Evolutionary conservation across 2,888 invertebrate genomes (phyloP), one percentile per base, ranked within the genome.

Genomic region (Cantharis lateralis): DNA sequence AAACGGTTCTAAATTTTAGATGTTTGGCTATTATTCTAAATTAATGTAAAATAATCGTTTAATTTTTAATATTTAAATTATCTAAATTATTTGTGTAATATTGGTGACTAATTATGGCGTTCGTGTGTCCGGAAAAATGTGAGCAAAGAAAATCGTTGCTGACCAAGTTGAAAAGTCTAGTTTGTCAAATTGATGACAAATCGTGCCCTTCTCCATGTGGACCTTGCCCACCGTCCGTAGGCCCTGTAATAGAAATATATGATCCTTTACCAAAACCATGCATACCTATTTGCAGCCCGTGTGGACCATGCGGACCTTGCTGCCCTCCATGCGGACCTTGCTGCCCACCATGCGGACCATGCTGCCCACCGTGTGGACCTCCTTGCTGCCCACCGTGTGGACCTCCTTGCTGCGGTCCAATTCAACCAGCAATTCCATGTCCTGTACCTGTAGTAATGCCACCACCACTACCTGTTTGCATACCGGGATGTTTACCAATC

Each of bases 211-310:
- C 83, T 71, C 78, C 83, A 62, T 89, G 88, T 80, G 88, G 88
- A 77, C 89, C 89, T 1, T 87, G 90, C 26, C 75, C 80, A 16
- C 88, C 88, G 5, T 71, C 26, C 48, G 85, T 87, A 61, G 87
- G 81, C 82, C 84, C 80, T 87, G 75, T 88, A 88, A 81, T 91
- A 89, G 78, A 91, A 90, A 82, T 91, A 88, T 77, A 89, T 87
- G 88, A 91, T 90, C 87, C 89, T 88, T 79, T 90, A 79, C 91
- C 90, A 84, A 91, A 89, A 85, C 90, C 91, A 2, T 91, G 91
- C 81, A 89, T 91, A 7, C 90, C 90, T 83, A 91, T 90, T 86
- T 89, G 90, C 85, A 90, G 89, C 88, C 90, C 20, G 87, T 89
- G 62, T 82, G 85, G 70, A 88, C 90, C 83, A 87, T 90, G 88